Base-by-base conservation (phyloP, 2,888 invertebrate genomes). In the Seira musarum region DNA sequence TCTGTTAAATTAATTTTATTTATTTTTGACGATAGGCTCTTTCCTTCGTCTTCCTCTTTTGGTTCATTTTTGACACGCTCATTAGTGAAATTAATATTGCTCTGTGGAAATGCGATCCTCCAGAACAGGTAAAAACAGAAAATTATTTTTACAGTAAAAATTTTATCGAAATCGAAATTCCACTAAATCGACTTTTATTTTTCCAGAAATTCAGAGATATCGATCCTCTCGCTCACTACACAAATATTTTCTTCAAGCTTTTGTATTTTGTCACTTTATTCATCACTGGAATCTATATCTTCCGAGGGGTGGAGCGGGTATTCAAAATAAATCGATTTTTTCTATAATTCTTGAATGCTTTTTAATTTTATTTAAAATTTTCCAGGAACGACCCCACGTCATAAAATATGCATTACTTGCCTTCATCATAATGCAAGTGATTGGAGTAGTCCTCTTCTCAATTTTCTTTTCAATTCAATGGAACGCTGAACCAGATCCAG, bases 221-320 rank as follows among this genome's bases (percentile, higher is more conserved):
- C 1, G 21, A 74, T 53, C 74, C 65, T 1, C 24, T 83, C 8
- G 78, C 80, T 19, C 81, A 83, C 17, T 83, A 81, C 21, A 66
- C 81, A 1, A 78, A 70, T 46, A 53, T 83, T 1, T 61, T 77
- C 1, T 83, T 83, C 35, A 83, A 83, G 64, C 71, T 83, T 15
- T 61, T 83, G 8, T 83, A 83, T 46, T 83, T 78, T 30, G 75
- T 53, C 0, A 30, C 35, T 8, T 49, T 83, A 15, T 68, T 63
- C 25, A 57, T 79, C 1, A 81, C 81, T 25, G 83, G 83, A 17
- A 63, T 83, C 13, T 83, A 83, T 61, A 76, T 81, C 40, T 83
- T 83, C 22, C 40, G 83, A 71, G 83, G 83, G 10, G 83, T 83
- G 6, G 83, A 83, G 40, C 73, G 83, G 61, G 83, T 83, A 81